A percentile compares a stretch with the other conserved stretches of the same genome.
These are phyloP conservation scores for Napeogenes inachia DNA, from an alignment of 2,888 invertebrate genomes.

Conservation along the genomic window DNA sequence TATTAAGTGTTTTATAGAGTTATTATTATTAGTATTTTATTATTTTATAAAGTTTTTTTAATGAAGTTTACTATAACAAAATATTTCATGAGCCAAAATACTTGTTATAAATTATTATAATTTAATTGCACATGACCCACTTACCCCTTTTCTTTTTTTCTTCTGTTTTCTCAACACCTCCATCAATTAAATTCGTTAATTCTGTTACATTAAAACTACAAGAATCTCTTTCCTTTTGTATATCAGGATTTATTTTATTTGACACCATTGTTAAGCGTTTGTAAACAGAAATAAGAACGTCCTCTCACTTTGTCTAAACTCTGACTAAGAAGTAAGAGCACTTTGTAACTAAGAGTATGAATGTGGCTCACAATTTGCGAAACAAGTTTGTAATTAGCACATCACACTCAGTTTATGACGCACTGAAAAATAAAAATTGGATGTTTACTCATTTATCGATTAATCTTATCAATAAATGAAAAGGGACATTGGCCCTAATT, in stretches of 20 bases:
- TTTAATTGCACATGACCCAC: neutral
- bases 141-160: conserved; percentile 78
- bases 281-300: conserved; percentile 1
- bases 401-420: conserved; percentile 4
- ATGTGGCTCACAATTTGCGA: neutral
- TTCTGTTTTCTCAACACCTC: conserved; percentile 83
- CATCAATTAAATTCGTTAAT: conserved; percentile 87
- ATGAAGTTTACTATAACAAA: too few relatives aligned
- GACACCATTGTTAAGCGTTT: conserved; percentile 13
- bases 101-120: neutral
- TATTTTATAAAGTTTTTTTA: too few relatives aligned
- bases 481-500: neutral
- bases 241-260: conserved; percentile 80
- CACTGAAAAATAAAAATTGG: conserved; percentile 5
- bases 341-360: neutral
- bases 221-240: conserved; percentile 83
- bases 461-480: neutral
- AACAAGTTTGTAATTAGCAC: conserved; percentile 14
- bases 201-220: conserved; percentile 86
- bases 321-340: conserved; percentile 4
- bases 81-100: neutral
- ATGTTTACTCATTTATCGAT: conserved; percentile 5
- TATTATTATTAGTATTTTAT: too few relatives aligned
- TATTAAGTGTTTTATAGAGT: too few relatives aligned
- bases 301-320: conserved; percentile 12